Percentiles rank a stretch among this genome's conserved stretches.
phyloP scores from a whole-genome alignment of 92 coral and sea anemone genomes.

The Parazoanthus atlanticus region DNA sequence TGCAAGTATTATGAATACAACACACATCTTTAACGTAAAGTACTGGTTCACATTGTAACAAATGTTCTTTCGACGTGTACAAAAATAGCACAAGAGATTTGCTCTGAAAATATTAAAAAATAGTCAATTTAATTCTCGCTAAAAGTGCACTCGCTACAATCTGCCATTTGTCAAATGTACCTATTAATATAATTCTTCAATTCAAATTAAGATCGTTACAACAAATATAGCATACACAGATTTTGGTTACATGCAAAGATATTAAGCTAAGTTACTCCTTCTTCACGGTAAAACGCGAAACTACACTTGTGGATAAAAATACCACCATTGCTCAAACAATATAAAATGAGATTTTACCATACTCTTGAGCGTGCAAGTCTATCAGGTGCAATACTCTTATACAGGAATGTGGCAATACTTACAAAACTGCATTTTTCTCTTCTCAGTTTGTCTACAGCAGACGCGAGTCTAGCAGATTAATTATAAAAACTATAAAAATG shows the following conservation, averaged over 20 bases:
- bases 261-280: neutral
- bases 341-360: neutral
- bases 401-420: no score
- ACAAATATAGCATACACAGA: no score
- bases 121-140: neutral
- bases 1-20: constrained; percentile 18
- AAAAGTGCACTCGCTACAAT: neutral
- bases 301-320: neutral
- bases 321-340: neutral
- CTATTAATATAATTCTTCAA: no score
- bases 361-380: no score
- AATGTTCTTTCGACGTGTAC: neutral
- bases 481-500: no score
- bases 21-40: constrained; percentile 26
- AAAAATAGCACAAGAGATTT: neutral
- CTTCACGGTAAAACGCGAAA: neutral
- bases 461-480: neutral
- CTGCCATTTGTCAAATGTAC: no score
- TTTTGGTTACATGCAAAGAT: no score
- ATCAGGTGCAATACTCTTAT: neutral
- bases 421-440: neutral
- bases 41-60: constrained; percentile 1
- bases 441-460: neutral
- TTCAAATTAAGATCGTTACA: no score
- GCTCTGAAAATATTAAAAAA: neutral